Conservation (phyloP, 2,113 vertebrate species). For the Lampris incognitus region DNA sequence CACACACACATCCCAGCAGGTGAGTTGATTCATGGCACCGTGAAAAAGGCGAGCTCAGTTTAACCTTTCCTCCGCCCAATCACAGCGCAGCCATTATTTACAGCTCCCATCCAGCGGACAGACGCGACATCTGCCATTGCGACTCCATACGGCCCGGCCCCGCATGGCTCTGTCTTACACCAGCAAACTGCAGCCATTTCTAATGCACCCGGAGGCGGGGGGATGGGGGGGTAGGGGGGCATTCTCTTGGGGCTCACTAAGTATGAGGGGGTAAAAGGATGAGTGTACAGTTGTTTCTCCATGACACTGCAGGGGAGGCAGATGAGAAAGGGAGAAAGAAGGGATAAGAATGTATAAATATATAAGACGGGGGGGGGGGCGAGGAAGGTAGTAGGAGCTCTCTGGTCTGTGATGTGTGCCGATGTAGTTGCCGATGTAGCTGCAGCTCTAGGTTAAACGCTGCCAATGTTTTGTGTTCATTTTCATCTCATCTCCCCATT, state of each 20-base stretch:
- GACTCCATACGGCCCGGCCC: background rate
- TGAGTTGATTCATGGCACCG: conserved; percentile 64
- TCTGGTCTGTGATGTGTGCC: conserved; percentile 74
- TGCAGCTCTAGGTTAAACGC: conserved; percentile 81
- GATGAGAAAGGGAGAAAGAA: conserved; percentile 52
- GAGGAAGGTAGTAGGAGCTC: conserved; percentile 36
- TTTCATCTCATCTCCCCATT: conserved; percentile 79
- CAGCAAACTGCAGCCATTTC: conserved; percentile 1
- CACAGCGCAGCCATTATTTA: conserved; percentile 62
- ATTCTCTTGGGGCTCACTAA: conserved; percentile 78
- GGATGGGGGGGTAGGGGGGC: conserved; percentile 20
- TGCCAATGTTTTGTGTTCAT: conserved; percentile 83
- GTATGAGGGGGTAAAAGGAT: conserved; percentile 77
- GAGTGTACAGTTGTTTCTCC: conserved; percentile 78
- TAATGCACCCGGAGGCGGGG: conserved; percentile 21
- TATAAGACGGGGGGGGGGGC: conserved; percentile 9
- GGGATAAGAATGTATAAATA: background rate
- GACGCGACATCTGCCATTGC: background rate
- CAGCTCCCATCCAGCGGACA: conserved; percentile 40
- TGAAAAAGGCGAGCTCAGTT: conserved; percentile 67
- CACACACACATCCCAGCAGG: conserved; percentile 46
- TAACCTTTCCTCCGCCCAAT: conserved; percentile 63
- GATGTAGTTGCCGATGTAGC: conserved; percentile 80
- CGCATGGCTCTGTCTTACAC: conserved; percentile 8
- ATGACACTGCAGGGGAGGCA: conserved; percentile 72